These are phyloP conservation scores for Stomorhina lunata DNA, from an alignment of 2,888 invertebrate species.

Conservation along the genomic window DNA sequence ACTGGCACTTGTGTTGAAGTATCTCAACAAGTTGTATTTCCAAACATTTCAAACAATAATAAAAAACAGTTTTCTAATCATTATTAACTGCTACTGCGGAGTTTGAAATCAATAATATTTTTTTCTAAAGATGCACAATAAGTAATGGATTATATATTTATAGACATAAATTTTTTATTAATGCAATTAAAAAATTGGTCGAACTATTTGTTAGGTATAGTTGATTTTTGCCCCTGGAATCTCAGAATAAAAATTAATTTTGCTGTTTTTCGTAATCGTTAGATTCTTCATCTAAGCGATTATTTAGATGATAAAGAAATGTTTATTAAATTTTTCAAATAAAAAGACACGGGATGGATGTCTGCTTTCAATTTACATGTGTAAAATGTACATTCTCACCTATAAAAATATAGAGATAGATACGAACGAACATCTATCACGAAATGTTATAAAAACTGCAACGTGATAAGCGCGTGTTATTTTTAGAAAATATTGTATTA, in stretches of 20 bases:
- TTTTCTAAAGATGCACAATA: slow-evolving; percentile 20
- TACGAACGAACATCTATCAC: slow-evolving; percentile 55
- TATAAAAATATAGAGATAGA: background rate
- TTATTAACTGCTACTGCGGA: slow-evolving; percentile 35
- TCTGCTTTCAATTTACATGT: slow-evolving; percentile 31
- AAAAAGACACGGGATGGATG: slow-evolving; percentile 36
- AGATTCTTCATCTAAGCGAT: slow-evolving; percentile 41
- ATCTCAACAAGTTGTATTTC: too few relatives aligned
- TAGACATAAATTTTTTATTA: slow-evolving; percentile 4
- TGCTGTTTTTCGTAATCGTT: slow-evolving; percentile 50
- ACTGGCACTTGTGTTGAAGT: too few relatives aligned
- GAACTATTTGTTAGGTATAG: slow-evolving; percentile 25
- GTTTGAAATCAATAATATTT: background rate
- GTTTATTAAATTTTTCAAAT: background rate
- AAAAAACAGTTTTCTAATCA: too few relatives aligned
- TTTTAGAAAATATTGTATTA: slow-evolving; percentile 44
- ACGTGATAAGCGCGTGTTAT: slow-evolving; percentile 66
- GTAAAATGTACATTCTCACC: background rate
- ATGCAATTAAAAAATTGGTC: slow-evolving; percentile 12
- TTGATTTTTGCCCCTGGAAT: slow-evolving; percentile 44
- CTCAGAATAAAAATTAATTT: slow-evolving; percentile 17
- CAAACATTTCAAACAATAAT: too few relatives aligned
- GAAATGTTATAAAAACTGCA: slow-evolving; percentile 52
- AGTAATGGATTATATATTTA: slow-evolving; percentile 12
- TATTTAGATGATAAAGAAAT: slow-evolving; percentile 53